Evolutionary conservation across 2,113 vertebrate species (phyloP).

Genomic region (Python bivittatus): DNA sequence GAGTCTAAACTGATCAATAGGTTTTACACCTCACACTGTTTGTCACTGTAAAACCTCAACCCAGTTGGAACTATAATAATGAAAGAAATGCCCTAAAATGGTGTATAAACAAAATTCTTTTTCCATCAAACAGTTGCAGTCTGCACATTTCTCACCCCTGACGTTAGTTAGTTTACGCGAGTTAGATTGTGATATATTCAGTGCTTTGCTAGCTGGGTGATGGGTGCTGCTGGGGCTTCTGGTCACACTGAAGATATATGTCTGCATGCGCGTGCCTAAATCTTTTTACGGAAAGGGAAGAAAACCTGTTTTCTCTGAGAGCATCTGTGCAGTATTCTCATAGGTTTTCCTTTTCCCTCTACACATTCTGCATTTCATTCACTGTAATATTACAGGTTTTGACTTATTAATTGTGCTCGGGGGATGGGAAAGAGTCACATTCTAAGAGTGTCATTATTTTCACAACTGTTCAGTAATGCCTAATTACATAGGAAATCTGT

Average conservation of each 20-base stretch:
- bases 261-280: background rate
- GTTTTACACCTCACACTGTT: background rate
- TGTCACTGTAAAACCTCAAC: background rate
- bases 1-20: background rate
- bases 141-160: background rate
- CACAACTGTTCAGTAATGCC: constrained; percentile 49
- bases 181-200: background rate
- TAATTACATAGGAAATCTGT: constrained; percentile 21
- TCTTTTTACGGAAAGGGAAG: background rate
- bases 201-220: background rate
- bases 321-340: background rate
- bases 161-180: background rate
- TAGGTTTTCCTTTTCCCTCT: background rate
- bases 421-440: constrained; percentile 22
- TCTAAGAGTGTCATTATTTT: constrained; percentile 42
- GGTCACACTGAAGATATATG: background rate
- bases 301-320: background rate
- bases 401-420: constrained; percentile 31
- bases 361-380: background rate
- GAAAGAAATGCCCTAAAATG: background rate
- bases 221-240: background rate
- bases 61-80: background rate
- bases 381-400: constrained; percentile 14
- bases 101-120: background rate
- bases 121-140: background rate